Percentiles rank a stretch among this genome's conserved stretches.
phyloP scores from a whole-genome alignment of 1,140 invertebrate species.

The Drosophila yakuba region DNA sequence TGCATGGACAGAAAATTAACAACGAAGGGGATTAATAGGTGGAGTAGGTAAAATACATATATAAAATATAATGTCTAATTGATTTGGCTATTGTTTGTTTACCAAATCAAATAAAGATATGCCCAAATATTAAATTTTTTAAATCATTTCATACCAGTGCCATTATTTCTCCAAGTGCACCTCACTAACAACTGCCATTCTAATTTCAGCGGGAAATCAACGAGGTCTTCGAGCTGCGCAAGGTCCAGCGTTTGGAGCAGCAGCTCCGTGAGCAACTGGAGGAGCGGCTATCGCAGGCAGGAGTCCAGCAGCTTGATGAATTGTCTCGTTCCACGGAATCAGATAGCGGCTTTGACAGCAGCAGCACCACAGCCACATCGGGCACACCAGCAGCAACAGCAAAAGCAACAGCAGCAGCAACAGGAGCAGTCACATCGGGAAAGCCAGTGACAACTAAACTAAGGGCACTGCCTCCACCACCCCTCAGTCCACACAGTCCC shows the following conservation, averaged over 20 bases:
- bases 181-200: conserved; percentile 65
- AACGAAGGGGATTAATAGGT: neutral
- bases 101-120: too few relatives aligned
- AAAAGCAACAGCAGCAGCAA: conserved; percentile 14
- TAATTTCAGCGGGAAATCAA: conserved; percentile 84
- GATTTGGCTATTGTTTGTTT: too few relatives aligned
- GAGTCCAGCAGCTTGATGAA: conserved; percentile 70
- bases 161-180: conserved; percentile 1
- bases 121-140: too few relatives aligned
- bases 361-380: conserved; percentile 60
- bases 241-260: conserved; percentile 69
- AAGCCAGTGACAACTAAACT: conserved; percentile 75
- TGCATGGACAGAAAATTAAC: neutral
- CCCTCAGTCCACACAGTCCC: conserved; percentile 59
- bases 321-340: conserved; percentile 82
- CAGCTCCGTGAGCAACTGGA: conserved; percentile 56
- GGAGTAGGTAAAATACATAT: neutral
- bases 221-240: conserved; percentile 81
- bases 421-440: conserved; percentile 17
- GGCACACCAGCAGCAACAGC: conserved; percentile 18
- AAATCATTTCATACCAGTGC: too few relatives aligned
- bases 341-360: conserved; percentile 82
- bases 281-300: conserved; percentile 39
- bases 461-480: conserved; percentile 70
- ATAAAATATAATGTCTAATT: neutral